Evolutionary conservation across 1,140 invertebrate genomes (phyloP), one percentile per base, ranked within the genome.

Genomic region (Drosophila tani): DNA sequence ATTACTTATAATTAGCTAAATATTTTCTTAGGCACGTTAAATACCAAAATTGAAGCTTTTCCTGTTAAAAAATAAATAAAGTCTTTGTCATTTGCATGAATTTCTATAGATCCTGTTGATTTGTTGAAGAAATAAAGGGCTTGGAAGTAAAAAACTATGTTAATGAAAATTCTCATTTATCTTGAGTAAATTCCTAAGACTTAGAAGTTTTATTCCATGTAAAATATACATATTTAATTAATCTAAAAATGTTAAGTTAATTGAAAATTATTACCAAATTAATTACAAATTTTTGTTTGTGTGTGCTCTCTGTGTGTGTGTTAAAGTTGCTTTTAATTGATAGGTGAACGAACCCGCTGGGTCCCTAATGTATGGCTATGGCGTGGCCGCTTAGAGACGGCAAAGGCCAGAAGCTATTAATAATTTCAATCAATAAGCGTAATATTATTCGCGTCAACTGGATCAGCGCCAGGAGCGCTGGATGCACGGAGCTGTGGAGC

Each of bases 401-500:
- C 57, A 57, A 78, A 77, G 75, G 75, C 65, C 56, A 70, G 51
- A 53, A 32, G 65, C 75, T 78, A 78, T 78, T 78, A 78, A 78
- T 78, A 78, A 78, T 70, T 70, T 57, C 53, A 78, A 78, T 78
- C 75, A 78, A 78, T 78, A 77, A 67, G 64, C 57, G 71, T 77
- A 67, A 77, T 77, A 60, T 77, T 77, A 73, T 73, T 71, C 67
- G 66, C 53, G 53, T 38, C 50, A 71, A 71, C 67, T 59, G 69
- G 38, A 69, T 71, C 65, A 70, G 49, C 47, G 64, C 27, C 57
- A 11, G 27, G 24, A 55, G n/a, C 38, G 19, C 35, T 17, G 67
- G 67, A 67, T 69, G 63, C 49, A 19, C 12, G 32, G 49, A 24
- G 3, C 38, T 32, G n/a, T 32, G 38, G 27, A 27, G 14, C 21